Conservation (phyloP, 2,888 invertebrate genomes). For the Siphonodentalium dalli region DNA sequence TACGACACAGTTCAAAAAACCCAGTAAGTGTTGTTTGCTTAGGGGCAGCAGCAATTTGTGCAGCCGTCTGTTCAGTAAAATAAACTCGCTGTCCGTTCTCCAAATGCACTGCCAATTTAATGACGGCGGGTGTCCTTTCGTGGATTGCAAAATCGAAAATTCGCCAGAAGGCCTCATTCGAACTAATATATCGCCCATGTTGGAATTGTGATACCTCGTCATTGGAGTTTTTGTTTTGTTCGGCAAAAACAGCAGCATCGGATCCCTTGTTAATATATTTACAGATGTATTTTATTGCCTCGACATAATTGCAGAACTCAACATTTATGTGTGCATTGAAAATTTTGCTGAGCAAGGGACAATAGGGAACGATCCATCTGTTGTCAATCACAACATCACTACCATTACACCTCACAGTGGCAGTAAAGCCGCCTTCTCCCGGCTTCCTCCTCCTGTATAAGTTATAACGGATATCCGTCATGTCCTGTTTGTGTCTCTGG, state of each 20-base stretch:
- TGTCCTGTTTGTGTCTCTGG: slow-evolving; percentile 47
- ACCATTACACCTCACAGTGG: background rate
- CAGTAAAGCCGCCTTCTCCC: slow-evolving; percentile 7
- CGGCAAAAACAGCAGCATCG: too few species aligned
- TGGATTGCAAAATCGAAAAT: slow-evolving; percentile 54
- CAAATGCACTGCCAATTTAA: slow-evolving; percentile 29
- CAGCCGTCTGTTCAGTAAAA: too few species aligned
- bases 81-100: too few species aligned
- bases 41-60: slow-evolving; percentile 24
- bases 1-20: slow-evolving; percentile 16
- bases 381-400: slow-evolving; percentile 20
- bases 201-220: slow-evolving; percentile 54
- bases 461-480: slow-evolving; percentile 62
- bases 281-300: too few species aligned
- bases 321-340: too few species aligned
- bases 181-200: slow-evolving; percentile 53
- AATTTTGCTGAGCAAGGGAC: slow-evolving; percentile 34
- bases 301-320: too few species aligned
- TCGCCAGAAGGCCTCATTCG: slow-evolving; percentile 59
- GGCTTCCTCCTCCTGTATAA: slow-evolving; percentile 45
- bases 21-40: slow-evolving; percentile 13
- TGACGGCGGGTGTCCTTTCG: slow-evolving; percentile 39
- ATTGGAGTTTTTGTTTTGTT: background rate
- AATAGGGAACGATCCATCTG: slow-evolving; percentile 30
- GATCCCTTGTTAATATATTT: too few species aligned